Conservation (phyloP, 1,140 invertebrate genomes). For the Heliconius melpomene region DNA sequence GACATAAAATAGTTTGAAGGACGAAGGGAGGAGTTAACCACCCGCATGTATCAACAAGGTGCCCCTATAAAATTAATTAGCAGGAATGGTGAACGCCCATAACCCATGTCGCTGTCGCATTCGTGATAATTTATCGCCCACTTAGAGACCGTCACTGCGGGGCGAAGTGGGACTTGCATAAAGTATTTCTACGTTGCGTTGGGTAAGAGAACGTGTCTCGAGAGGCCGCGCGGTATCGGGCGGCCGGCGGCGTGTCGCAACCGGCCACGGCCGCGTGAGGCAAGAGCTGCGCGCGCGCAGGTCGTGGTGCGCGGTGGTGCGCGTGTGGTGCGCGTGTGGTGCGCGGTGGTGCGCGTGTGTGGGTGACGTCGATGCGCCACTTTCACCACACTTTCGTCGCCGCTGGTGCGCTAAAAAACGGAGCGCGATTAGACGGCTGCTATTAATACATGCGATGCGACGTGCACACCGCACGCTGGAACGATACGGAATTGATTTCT, state of each 20-base stretch:
- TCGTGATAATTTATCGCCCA: constrained; percentile 32
- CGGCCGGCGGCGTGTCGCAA: constrained; percentile 64
- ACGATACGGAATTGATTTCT: constrained; percentile 68
- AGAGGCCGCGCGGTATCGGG: constrained; percentile 66
- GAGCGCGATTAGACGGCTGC: constrained; percentile 65
- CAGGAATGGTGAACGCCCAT: constrained; percentile 48
- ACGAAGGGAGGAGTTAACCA: constrained; percentile 14
- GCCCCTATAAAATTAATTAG: constrained; percentile 64
- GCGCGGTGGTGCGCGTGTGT: constrained; percentile 55
- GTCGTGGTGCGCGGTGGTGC: constrained; percentile 12
- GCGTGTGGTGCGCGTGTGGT: constrained; percentile 54
- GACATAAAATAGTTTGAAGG: not conserved
- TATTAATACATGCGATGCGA: constrained; percentile 73
- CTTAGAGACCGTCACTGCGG: constrained; percentile 5
- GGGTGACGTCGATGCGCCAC: constrained; percentile 76
- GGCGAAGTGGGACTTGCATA: constrained; percentile 36
- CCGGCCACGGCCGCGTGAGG: constrained; percentile 69
- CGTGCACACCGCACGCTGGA: constrained; percentile 63
- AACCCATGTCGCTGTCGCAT: constrained; percentile 37
- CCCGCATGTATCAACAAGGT: constrained; percentile 58
- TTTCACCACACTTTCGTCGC: constrained; percentile 80
- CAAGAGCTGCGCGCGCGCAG: constrained; percentile 54
- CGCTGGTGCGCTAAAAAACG: constrained; percentile 75
- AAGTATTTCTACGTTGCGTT: constrained; percentile 61
- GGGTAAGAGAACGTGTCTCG: constrained; percentile 76